These are phyloP conservation scores for Exephanes ischioxanthus DNA, from an alignment of 2,888 invertebrate species.

Conservation along the genomic window DNA sequence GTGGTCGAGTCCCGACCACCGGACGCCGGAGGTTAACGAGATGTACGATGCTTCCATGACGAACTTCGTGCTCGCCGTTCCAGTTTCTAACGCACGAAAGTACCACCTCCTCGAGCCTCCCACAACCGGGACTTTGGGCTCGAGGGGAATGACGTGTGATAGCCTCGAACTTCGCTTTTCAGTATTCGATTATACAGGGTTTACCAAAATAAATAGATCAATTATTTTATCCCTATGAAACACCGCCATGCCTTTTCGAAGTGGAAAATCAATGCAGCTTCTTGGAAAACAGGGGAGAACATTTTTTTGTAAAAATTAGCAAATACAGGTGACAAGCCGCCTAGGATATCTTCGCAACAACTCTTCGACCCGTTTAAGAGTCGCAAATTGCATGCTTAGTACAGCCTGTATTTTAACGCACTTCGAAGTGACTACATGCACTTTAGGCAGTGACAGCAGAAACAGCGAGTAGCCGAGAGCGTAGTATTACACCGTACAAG, in stretches of 20 bases:
- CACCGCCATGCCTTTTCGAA: no score
- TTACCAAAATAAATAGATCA: not conserved
- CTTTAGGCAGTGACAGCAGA: not conserved
- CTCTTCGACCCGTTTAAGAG: no score
- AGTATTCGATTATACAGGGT: not conserved
- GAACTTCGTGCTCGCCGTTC: constrained; percentile 32
- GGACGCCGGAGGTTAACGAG: constrained; percentile 24
- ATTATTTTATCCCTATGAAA: not conserved
- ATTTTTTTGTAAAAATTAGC: no score
- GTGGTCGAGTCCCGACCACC: constrained; percentile 18
- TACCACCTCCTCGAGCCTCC: not conserved
- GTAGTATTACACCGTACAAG: not conserved
- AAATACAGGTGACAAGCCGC: no score
- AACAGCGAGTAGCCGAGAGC: not conserved
- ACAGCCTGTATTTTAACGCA: not conserved
- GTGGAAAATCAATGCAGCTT: no score
- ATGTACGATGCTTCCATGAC: constrained; percentile 14
- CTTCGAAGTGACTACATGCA: not conserved
- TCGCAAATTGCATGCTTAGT: no score
- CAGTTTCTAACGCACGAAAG: constrained; percentile 11
- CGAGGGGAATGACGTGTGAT: constrained; percentile 3
- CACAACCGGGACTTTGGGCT: constrained; percentile 7
- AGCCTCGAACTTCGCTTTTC: constrained; percentile 9
- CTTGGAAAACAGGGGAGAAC: no score
- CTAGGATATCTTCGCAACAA: no score